Base-by-base conservation (phyloP, 2,797 vertebrate genomes). In the Rhabdomys pumilio region DNA sequence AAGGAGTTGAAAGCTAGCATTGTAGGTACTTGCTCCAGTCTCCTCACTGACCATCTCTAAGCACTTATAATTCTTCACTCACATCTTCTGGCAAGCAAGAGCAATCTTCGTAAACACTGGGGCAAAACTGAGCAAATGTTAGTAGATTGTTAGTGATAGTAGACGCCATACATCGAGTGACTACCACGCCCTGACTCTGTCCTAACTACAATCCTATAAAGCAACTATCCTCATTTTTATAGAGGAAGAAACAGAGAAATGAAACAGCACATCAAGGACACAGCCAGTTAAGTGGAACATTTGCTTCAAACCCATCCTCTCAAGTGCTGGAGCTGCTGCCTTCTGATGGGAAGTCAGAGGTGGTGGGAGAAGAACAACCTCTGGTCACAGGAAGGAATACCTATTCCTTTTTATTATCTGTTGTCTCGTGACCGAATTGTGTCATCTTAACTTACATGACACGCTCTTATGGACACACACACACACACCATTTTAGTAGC, bases 241-340 rank as follows among this genome's bases (percentile, higher is more conserved):
- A 92, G 92, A 38, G n/a, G 55, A 86, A 82, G 81, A 90, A 94
- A 86, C 14, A 47, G 24, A 85, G 31, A 75, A 26, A n/a, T 86
- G 38, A 93, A 61, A 12, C 24, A 59, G 84, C 34, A 69, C 7
- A 20, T 38, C 55, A 75, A 82, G n/a, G 73, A 79, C 44, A 67
- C 41, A 88, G 83, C 4, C 44, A 90, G 17, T 22, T 31, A 24
- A 67, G n/a, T 6, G 20, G 57, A 24, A 65, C 10, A 4, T 29
- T 41, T 15, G 63, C 26, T 87, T 47, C 53, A 73, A 81, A 44
- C 57, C 86, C 22, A 59, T 13, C 5, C n/a, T 41, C 69, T n/a
- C 15, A 34, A n/a, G 19, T 19, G n/a, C 47, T 29, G 3, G 15
- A n/a, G 59, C 80, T 87, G 69, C 41, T 55, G 41, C 14, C 53